Evolutionary conservation across 2,797 vertebrate species (phyloP).

Genomic region (Lophotriccus pileatus): DNA sequence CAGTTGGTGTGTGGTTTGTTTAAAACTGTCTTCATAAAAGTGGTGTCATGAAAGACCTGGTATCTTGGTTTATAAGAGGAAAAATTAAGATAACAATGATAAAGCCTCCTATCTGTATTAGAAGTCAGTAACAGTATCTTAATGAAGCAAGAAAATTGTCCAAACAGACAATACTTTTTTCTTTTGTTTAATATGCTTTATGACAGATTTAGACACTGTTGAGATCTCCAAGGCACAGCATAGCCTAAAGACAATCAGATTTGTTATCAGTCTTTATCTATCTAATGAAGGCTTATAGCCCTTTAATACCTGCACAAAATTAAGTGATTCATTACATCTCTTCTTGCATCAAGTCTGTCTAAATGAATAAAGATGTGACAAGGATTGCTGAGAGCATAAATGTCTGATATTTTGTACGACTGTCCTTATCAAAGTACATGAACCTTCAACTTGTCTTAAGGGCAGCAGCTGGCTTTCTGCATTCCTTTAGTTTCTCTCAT

Average conservation of each 20-base stretch:
- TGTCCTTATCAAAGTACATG: conserved; percentile 31
- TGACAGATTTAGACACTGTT: conserved; percentile 52
- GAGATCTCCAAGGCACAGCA: conserved; percentile 25
- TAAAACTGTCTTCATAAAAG: conserved; percentile 23
- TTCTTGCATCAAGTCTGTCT: conserved; percentile 11
- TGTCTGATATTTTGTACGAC: conserved; percentile 17
- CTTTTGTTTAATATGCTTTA: conserved; percentile 39
- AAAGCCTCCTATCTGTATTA: background rate
- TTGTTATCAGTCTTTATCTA: conserved; percentile 15
- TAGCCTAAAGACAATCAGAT: conserved; percentile 48
- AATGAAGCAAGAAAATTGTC: conserved; percentile 54
- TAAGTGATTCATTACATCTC: conserved; percentile 43
- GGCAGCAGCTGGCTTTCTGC: conserved; percentile 20
- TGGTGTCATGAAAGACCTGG: background rate
- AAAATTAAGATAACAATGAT: conserved; percentile 40
- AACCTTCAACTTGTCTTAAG: conserved; percentile 46
- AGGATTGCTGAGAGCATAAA: conserved; percentile 25
- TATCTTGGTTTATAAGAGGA: background rate
- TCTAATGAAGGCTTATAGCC: conserved; percentile 9
- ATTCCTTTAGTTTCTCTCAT: background rate
- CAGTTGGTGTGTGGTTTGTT: background rate
- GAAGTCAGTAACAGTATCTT: background rate
- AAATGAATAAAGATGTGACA: conserved; percentile 38
- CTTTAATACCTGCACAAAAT: conserved; percentile 45
- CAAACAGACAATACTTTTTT: conserved; percentile 15